Base-by-base conservation (phyloP, 2,113 vertebrate species). In the Cacatua alba region DNA sequence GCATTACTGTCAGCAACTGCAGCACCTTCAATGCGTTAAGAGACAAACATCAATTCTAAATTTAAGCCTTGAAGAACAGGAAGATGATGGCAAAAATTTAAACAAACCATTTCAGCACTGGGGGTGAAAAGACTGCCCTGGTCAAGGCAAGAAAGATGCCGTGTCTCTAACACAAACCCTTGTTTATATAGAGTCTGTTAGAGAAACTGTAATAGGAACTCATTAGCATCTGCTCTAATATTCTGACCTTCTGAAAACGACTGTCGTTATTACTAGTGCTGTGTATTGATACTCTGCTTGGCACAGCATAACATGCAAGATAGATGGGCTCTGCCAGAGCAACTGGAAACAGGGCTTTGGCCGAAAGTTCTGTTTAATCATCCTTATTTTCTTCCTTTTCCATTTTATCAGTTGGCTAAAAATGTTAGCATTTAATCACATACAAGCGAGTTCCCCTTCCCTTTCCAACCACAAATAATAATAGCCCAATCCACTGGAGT, bases 351-450 rank as follows among this genome's bases (percentile, higher is more conserved):
- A 44, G 28, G 7, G 52, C 2, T 33, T 80, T 84, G 74, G 25
- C n/a, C 41, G 33, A 7, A 78, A 87, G 67, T 46, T 52, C 67
- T 77, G 33, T 93, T 84, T 63, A 87, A 71, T 87, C 72, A 67
- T 74, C 79, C 64, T 62, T 70, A 46, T 71, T 86, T 94, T 93
- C 69, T 94, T 95, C 77, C 52, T 82, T 79, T 82, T 91, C 35
- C n/a, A 25, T 62, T 82, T 70, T 80, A 91, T 89, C 86, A 74
- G 41, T 57, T 81, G 49, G 52, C 63, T 94, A 82, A 89, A 95
- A 96, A 89, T 46, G 53, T 76, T 49, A 86, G 53, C 33, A 48
- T 95, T 96, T 94, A 92, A 79, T 79, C 69, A 53, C 57, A 96
- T 31, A 82, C 49, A 80, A 67, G 31, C 3, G 3, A 62, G 59